A percentile compares a stretch with the other conserved stretches of the same genome.
phyloP scores from a whole-genome alignment of 1,140 invertebrate genomes.

The Epicauta chinensis region DNA sequence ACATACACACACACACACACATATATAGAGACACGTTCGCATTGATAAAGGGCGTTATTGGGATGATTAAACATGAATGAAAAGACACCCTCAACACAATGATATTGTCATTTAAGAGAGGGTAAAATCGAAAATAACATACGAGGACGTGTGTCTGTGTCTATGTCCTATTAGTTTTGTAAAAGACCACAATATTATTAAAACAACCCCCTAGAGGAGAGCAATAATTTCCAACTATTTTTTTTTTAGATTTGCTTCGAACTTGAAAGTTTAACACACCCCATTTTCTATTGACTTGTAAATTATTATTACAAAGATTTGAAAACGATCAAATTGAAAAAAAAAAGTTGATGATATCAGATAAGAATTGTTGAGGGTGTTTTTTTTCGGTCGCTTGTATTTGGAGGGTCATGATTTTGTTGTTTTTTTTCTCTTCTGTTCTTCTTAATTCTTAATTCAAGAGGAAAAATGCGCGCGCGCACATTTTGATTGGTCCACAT shows the following conservation, averaged over 20 bases:
- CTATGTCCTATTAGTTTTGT: conserved; percentile 1
- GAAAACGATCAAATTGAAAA: conserved; percentile 17
- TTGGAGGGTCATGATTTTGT: no score
- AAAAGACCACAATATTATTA: conserved; percentile 6
- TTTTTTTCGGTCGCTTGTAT: no score
- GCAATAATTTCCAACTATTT: neutral
- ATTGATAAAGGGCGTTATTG: conserved; percentile 11
- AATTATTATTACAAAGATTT: conserved; percentile 12
- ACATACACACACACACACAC: no score
- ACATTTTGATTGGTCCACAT: conserved; percentile 19
- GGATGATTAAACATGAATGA: conserved; percentile 10
- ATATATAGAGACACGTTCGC: no score
- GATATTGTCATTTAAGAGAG: neutral
- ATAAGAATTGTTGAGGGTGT: conserved; percentile 1
- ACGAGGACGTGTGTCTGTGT: conserved; percentile 10
- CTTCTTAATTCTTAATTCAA: conserved; percentile 11
- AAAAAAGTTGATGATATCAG: conserved; percentile 14
- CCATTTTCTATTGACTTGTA: conserved; percentile 16
- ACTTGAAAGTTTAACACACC: conserved; percentile 3
- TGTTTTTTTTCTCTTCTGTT: no score
- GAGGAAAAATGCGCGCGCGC: conserved; percentile 14
- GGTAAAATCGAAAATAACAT: conserved; percentile 12
- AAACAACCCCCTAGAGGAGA: neutral
- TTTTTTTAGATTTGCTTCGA: neutral
- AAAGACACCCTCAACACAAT: conserved; percentile 5